A percentile compares a stretch with the other conserved stretches of the same genome.
Conservation (phyloP, 2,888 invertebrate species). For the Ctenicera cuprea region DNA sequence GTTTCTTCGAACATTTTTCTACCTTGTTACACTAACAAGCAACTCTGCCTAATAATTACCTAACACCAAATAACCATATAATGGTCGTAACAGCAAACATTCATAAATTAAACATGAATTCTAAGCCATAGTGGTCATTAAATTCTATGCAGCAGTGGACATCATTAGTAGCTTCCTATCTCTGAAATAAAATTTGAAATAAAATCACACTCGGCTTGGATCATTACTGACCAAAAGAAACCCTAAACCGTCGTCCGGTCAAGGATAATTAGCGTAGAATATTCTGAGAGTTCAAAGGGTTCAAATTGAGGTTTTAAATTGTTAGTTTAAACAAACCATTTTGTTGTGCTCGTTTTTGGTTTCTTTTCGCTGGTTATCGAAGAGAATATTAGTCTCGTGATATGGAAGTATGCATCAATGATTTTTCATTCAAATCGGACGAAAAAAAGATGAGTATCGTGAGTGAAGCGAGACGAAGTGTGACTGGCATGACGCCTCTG, state of each 20-base stretch:
- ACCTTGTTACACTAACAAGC: neutral
- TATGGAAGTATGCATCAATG: constrained; percentile 54
- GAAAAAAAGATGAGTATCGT: constrained; percentile 39
- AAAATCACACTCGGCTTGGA: constrained; percentile 15
- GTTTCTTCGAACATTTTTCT: neutral
- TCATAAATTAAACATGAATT: constrained; percentile 25
- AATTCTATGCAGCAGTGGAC: constrained; percentile 34
- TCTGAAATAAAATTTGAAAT: constrained; percentile 2
- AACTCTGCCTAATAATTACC: neutral
- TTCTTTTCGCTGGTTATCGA: constrained; percentile 29
- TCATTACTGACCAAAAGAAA: constrained; percentile 28
- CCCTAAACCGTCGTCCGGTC: constrained; percentile 41
- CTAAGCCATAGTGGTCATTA: constrained; percentile 8
- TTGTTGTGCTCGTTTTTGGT: constrained; percentile 25
- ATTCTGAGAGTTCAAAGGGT: neutral
- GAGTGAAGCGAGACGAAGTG: constrained; percentile 50
- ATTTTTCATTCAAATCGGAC: constrained; percentile 43
- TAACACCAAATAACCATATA: neutral
- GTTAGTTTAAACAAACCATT: constrained; percentile 17
- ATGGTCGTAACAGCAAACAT: constrained; percentile 1
- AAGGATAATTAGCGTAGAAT: constrained; percentile 32
- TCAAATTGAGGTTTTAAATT: neutral
- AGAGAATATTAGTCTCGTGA: constrained; percentile 33
- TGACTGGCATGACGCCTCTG: constrained; percentile 40
- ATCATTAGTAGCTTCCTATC: constrained; percentile 41